Percentiles rank a stretch among this genome's conserved stretches.
These are phyloP conservation scores for Heterohyrax brucei DNA, from an alignment of 2,797 vertebrate genomes.

Conservation along the genomic window DNA sequence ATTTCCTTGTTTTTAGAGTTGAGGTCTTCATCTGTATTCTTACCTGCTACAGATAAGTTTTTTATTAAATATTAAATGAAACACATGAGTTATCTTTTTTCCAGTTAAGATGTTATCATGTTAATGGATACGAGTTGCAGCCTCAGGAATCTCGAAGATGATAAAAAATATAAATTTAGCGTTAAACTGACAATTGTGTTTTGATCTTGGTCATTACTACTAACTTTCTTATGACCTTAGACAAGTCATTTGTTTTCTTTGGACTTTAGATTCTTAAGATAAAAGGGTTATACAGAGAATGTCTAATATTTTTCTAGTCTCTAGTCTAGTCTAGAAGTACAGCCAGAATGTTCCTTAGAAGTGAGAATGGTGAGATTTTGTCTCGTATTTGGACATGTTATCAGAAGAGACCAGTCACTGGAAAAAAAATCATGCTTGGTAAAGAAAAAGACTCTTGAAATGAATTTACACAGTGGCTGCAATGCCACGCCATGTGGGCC, in stretches of 20 bases:
- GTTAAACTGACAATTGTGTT: slow-evolving; percentile 6
- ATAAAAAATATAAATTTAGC: slow-evolving; percentile 39
- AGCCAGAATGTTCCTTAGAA: no score
- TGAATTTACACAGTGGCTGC: no score
- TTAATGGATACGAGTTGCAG: slow-evolving; percentile 35
- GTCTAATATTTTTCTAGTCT: no score
- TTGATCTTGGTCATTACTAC: not conserved
- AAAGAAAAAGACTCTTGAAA: no score
- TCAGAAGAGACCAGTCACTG: no score
- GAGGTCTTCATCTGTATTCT: not conserved
- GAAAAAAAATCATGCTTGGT: no score
- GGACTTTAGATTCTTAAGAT: slow-evolving; percentile 52
- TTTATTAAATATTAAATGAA: slow-evolving; percentile 60
- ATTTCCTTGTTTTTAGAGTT: slow-evolving; percentile 27
- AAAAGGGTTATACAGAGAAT: not conserved
- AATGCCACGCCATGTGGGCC: no score
- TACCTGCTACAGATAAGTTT: slow-evolving; percentile 33
- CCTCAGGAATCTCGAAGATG: not conserved
- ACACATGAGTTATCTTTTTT: not conserved
- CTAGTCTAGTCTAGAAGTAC: no score
- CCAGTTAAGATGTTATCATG: not conserved
- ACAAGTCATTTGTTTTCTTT: slow-evolving; percentile 20
- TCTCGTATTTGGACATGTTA: no score
- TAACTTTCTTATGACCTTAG: slow-evolving; percentile 15
- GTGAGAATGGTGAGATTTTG: no score